Evolutionary conservation across 1,140 invertebrate genomes (phyloP).

Genomic region (Paralvinella palmiformis): DNA sequence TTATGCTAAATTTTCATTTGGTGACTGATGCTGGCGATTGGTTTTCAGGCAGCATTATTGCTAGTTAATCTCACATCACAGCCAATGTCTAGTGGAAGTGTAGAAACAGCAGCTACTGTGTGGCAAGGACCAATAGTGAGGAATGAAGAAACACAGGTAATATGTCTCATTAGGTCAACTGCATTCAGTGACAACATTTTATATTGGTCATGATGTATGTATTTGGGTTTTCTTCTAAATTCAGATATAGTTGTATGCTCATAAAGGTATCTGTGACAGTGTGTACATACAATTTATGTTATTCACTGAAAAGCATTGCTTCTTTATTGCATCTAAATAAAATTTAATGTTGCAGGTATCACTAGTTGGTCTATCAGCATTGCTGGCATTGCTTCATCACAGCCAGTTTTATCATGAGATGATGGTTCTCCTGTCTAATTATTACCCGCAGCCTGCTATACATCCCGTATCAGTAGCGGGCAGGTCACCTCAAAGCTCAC

Average conservation of each 20-base stretch:
- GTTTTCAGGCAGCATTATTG: constrained; percentile 37
- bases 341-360: constrained; percentile 33
- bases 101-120: constrained; percentile 27
- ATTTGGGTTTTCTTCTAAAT: too few relatives aligned
- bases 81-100: constrained; percentile 32
- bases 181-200: too few relatives aligned
- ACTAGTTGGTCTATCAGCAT: constrained; percentile 34
- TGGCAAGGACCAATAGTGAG: constrained; percentile 45
- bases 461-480: constrained; percentile 30
- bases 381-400: constrained; percentile 40
- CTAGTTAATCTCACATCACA: constrained; percentile 45
- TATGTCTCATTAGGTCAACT: background rate
- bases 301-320: too few relatives aligned
- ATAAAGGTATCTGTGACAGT: too few relatives aligned
- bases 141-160: constrained; percentile 40
- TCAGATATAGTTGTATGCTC: too few relatives aligned
- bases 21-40: background rate
- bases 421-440: constrained; percentile 32
- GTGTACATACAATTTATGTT: too few relatives aligned
- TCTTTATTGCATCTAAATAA: too few relatives aligned
- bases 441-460: constrained; percentile 35
- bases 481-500: constrained; percentile 24
- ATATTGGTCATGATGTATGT: too few relatives aligned
- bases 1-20: background rate
- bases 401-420: constrained; percentile 41